Base-by-base conservation (phyloP, 1,140 invertebrate genomes). In the Drosophila dunni region DNA sequence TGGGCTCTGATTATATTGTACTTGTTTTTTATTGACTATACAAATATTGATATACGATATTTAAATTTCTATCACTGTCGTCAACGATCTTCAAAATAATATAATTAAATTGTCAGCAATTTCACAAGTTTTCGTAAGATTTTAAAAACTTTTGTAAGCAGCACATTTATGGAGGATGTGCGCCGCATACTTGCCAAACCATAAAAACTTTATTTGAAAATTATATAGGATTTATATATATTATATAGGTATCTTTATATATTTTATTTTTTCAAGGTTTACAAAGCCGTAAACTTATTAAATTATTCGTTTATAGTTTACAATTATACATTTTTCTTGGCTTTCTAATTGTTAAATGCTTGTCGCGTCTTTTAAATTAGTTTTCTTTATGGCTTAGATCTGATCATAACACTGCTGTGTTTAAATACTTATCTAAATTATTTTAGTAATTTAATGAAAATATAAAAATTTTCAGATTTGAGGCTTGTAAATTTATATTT, bases 21-120 rank as follows among this genome's bases (percentile, higher is more conserved):
- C 58, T 63, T 57, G 44, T 74, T 38, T 50, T 17, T 53, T 48
- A 76, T 85, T 79, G 66, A 38, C 33, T 20, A 20, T 10, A 50
- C 66, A 79, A 86, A 88, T 86, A 88, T 88, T 86, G 48, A 73
- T 86, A 34, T 56, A 54, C 6, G 8, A 36, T 50, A 75, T 45
- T 64, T 46, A 56, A 66, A 65, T 75, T 64, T 67, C 69, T 66
- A 64, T 45, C 38, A 10, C 11, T 42, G 61, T 34, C 34, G 44
- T 11, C 45, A 61, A 34, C 54, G 42, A 29, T 57, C 53, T 40
- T 29, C 9, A 40, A 56, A 24, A 38, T 17, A n/a, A 10, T 1
- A 40, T 40, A 17, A 56, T 56, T 9, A 56, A 38, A 10, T 56
- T 20, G 1, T 15, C 8, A 56, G 53, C 53, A 20, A 40, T 56